Conservation (phyloP, 2,113 vertebrate genomes). For the Centropus unirufus region DNA sequence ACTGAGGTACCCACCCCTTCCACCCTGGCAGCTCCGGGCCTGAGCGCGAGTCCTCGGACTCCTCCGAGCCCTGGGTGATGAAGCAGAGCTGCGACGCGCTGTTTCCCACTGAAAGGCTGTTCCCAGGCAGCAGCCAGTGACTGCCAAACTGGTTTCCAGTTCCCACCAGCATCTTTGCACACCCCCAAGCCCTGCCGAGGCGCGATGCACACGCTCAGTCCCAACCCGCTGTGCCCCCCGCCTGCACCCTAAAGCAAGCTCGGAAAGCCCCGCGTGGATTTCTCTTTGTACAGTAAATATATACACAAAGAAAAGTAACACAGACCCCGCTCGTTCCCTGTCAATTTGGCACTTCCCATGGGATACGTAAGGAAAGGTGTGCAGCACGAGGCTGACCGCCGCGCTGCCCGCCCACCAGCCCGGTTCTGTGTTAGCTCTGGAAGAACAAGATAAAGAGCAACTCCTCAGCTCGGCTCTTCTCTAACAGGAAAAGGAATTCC, state of each 20-base stretch:
- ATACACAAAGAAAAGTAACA: slow-evolving; percentile 20
- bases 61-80: neutral
- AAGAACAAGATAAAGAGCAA: slow-evolving; percentile 33
- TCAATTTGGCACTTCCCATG: slow-evolving; percentile 15
- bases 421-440: slow-evolving; percentile 17
- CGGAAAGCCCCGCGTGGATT: neutral
- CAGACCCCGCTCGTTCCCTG: neutral
- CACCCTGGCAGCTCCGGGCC: neutral
- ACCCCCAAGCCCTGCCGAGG: neutral
- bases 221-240: neutral
- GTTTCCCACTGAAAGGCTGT: neutral
- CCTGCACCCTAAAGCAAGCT: neutral
- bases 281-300: neutral
- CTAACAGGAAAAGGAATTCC: neutral
- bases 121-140: neutral
- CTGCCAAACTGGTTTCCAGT: neutral
- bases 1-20: neutral
- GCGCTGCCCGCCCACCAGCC: neutral
- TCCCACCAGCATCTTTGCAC: neutral
- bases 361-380: neutral
- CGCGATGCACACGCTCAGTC: fast-evolving
- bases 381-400: neutral
- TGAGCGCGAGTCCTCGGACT: neutral
- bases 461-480: neutral
- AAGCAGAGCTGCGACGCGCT: fast-evolving